Evolutionary conservation across 2,888 invertebrate genomes (phyloP).

Genomic region (Platycheirus albimanus): DNA sequence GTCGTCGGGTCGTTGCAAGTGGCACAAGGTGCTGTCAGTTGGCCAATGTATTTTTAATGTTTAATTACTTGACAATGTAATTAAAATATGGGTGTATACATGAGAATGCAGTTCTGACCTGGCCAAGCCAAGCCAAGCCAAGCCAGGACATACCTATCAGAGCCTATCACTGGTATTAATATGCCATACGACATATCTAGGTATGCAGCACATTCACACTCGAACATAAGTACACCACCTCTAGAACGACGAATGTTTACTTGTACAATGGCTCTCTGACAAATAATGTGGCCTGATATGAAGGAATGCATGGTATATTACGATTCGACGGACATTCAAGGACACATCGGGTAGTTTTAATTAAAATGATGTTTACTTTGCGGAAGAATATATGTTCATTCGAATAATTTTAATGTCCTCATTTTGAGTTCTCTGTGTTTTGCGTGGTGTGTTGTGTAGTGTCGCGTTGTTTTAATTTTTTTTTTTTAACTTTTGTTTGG

Average conservation of each 20-base stretch:
- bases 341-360: conserved; percentile 73
- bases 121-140: too few relatives aligned
- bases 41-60: conserved; percentile 73
- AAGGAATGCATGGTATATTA: conserved; percentile 53
- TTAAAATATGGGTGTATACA: conserved; percentile 61
- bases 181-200: conserved; percentile 24
- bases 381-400: conserved; percentile 72
- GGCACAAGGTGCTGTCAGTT: conserved; percentile 68
- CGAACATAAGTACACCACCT: conserved; percentile 7
- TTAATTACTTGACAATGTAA: conserved; percentile 74
- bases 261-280: conserved; percentile 45
- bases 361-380: conserved; percentile 73
- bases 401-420: conserved; percentile 72
- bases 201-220: too few relatives aligned
- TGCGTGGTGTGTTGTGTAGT: conserved; percentile 13
- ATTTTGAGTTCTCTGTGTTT: conserved; percentile 55
- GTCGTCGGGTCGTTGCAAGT: conserved; percentile 31
- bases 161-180: conserved; percentile 57
- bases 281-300: conserved; percentile 58
- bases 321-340: conserved; percentile 65
- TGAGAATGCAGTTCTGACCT: neutral
- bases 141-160: conserved; percentile 27
- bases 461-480: conserved; percentile 18
- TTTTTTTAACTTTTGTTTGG: conserved; percentile 18
- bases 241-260: conserved; percentile 39